Conservation (phyloP, 2,797 vertebrate species). For the Phalloptychus januarius region DNA sequence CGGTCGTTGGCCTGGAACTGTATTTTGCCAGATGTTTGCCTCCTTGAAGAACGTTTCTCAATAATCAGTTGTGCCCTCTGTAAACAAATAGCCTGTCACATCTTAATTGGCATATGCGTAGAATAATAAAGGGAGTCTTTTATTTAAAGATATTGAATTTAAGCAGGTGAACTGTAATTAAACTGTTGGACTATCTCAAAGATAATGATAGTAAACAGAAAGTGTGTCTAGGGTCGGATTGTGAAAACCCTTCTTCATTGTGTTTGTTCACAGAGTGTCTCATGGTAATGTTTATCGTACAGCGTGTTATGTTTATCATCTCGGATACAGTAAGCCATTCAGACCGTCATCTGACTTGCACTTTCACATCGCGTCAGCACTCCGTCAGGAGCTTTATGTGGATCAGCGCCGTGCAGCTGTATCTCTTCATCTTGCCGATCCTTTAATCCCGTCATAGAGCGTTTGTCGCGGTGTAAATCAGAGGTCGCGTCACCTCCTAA, state of each 20-base stretch:
- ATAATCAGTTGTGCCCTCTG: neutral
- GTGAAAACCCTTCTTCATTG: neutral
- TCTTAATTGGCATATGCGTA: neutral
- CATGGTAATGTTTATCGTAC: neutral
- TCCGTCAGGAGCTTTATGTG: slow-evolving; percentile 15
- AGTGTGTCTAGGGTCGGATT: neutral
- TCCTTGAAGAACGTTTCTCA: slow-evolving; percentile 1
- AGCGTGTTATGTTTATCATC: neutral
- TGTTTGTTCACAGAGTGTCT: neutral
- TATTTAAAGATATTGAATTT: neutral
- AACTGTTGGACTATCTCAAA: neutral
- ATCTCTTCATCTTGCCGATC: slow-evolving; percentile 17
- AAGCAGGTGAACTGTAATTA: neutral
- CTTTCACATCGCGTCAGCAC: neutral
- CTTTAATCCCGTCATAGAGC: slow-evolving; percentile 3
- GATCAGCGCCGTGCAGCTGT: neutral
- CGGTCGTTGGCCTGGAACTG: neutral
- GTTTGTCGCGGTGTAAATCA: slow-evolving; percentile 15
- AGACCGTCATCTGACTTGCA: neutral
- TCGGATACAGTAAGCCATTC: neutral
- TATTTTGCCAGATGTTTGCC: neutral
- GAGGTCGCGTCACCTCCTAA: slow-evolving; percentile 24
- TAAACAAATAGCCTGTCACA: slow-evolving; percentile 3
- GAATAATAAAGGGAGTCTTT: neutral
- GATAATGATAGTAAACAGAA: neutral